Base-by-base conservation (phyloP, 1,140 invertebrate genomes). In the Aporrectodea caliginosa region DNA sequence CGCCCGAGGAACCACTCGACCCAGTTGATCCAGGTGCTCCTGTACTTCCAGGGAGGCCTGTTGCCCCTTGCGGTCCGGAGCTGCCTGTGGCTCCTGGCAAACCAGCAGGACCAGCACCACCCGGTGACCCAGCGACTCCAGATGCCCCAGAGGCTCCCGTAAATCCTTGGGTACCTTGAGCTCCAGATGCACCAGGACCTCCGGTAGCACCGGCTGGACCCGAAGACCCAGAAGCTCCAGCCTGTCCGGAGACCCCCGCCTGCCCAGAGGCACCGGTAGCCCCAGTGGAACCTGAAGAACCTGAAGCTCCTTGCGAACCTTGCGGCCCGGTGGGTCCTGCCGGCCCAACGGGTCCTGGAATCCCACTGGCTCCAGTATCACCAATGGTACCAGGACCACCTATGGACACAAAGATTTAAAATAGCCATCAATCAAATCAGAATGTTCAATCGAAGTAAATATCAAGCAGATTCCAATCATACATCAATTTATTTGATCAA, bases 331-430 rank as follows among this genome's bases (percentile, higher is more conserved):
- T 12, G 6, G 43, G 43, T 22, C 43, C 43, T 6, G 43, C 6
- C 6, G 43, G 43, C 22, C 43, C 43, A 22, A 22, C 6, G 6
- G 12, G 74, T 6, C n/a, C 73, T 2, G 32, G 6, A 12, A 12
- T 75, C 76, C 84, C 6, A 78, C 27, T 71, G 1, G 14, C 1
- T 71, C 77, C 75, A 22, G 31, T n/a, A 2, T 22, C 16, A 27
- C 75, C 34, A 14, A 35, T n/a, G 1, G 35, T n/a, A 43, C 58
- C 75, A 16, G 31, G 31, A 31, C 30, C 33, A 2, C 73, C 73
- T n/a, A n/a, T n/a, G n/a, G n/a, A n/a, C n/a, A n/a, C n/a, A n/a
- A n/a, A n/a, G n/a, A n/a, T n/a, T n/a, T n/a, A n/a, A n/a, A n/a
- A n/a, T n/a, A n/a, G n/a, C n/a, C n/a, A n/a, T n/a, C n/a, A n/a